A percentile compares a stretch with the other conserved stretches of the same genome.
Conservation (phyloP, 2,888 invertebrate species). For the Hermaeophaga mercurialis region DNA sequence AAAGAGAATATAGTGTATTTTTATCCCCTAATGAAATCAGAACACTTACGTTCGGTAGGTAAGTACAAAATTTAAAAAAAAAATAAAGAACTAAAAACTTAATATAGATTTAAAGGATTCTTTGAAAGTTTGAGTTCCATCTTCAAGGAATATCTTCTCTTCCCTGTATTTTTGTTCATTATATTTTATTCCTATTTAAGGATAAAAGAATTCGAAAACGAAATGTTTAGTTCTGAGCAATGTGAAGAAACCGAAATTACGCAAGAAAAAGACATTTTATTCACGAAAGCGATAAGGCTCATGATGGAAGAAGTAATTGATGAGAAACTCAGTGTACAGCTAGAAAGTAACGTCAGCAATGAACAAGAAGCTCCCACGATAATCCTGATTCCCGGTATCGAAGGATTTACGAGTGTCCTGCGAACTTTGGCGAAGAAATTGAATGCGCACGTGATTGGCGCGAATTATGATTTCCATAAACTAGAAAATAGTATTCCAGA, state of each 20-base stretch:
- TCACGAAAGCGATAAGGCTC: background rate
- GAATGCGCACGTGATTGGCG: slow-evolving; percentile 60
- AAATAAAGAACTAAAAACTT: too few relatives aligned
- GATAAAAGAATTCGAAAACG: slow-evolving; percentile 5
- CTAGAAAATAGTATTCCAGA: slow-evolving; percentile 59
- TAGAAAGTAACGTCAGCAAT: slow-evolving; percentile 1
- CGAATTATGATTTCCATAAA: slow-evolving; percentile 62
- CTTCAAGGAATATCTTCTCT: background rate
- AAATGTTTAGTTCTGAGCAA: too few relatives aligned
- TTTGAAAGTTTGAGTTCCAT: too few relatives aligned
- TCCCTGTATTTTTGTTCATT: background rate
- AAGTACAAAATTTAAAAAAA: slow-evolving; percentile 15
- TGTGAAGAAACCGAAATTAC: too few relatives aligned
- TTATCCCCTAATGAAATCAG: slow-evolving; percentile 86
- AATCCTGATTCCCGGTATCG: slow-evolving; percentile 71
- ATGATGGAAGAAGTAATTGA: slow-evolving; percentile 60
- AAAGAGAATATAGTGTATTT: slow-evolving; percentile 86
- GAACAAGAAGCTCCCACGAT: slow-evolving; percentile 52
- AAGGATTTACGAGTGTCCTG: slow-evolving; percentile 66
- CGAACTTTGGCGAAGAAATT: slow-evolving; percentile 62
- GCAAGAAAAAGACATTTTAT: background rate
- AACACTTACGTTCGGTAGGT: slow-evolving; percentile 75
- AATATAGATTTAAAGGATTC: too few relatives aligned
- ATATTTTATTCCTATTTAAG: background rate
- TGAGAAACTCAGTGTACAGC: background rate